Evolutionary conservation across 2,113 vertebrate species (phyloP), one percentile per base, ranked within the genome.

Genomic region (Speoplatyrhinus poulsoni): DNA sequence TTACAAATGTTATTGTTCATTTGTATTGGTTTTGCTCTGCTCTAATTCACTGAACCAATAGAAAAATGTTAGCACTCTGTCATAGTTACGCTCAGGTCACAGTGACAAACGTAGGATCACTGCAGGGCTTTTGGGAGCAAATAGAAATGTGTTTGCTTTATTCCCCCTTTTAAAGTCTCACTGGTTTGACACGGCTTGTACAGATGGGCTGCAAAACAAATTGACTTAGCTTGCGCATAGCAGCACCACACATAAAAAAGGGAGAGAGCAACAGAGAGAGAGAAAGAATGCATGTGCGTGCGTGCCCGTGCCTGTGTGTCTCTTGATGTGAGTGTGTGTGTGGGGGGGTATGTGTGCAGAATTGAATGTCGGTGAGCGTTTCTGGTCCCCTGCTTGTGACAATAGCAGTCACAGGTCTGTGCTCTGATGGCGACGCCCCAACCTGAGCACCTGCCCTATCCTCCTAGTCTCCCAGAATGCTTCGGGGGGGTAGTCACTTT

Each of bases 151-250:
- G 67, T 82, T 74, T 83, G 55, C 11, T 81, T 86, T 85, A 80
- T 87, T 85, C 48, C 54, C 41, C 19, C 67, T 77, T 84, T 88
- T 85, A 70, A 89, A 87, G 81, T 87, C 72, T 60, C 69, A 73
- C 71, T 75, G 79, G 80, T 83, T 82, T 81, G 76, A 84, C 73
- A 65, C 70, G 58, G 74, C 70, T 62, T 67, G 69, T 73, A 76
- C 13, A 75, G 77, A 82, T 75, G 78, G 67, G 67, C 73, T 80
- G 77, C 72, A 73, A 67, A 79, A 79, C 75, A 84, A 82, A 87
- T 82, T 75, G 82, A 83, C 79, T 87, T 68, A 73, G 75, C 71
- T 54, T 9, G 62, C 62, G 72, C 66, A 54, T 75, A 81, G 69
- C 65, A 68, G 72, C 48, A 73, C 69, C 41, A 2, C 53, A 72